phyloP scores from a whole-genome alignment of 1,140 invertebrate genomes.

The Drosophila ironensis region DNA sequence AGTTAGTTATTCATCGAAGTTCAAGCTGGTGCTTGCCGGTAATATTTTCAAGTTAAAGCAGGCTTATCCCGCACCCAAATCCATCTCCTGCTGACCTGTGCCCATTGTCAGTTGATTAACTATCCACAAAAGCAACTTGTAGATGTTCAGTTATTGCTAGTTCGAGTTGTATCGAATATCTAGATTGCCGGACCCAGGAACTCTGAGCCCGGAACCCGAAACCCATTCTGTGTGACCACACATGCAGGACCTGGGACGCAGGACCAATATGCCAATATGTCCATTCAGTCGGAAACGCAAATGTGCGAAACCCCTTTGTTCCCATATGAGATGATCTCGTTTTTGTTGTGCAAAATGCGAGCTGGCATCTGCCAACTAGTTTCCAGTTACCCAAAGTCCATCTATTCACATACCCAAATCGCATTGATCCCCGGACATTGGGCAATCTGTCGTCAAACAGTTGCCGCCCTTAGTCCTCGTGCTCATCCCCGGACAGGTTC shows the following conservation, averaged over 20 bases:
- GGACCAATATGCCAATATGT: constrained; percentile 19
- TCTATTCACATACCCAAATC: constrained; percentile 22
- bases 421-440: constrained; percentile 67
- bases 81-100: not conserved
- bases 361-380: constrained; percentile 40
- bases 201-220: constrained; percentile 5
- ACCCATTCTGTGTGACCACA: constrained; percentile 37
- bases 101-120: constrained; percentile 72
- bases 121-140: constrained; percentile 49
- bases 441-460: constrained; percentile 79
- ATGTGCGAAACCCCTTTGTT: constrained; percentile 74
- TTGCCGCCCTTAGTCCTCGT: constrained; percentile 63
- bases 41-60: constrained; percentile 79
- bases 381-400: constrained; percentile 15
- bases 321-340: constrained; percentile 68
- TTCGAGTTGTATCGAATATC: constrained; percentile 32
- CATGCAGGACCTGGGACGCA: constrained; percentile 19
- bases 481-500: constrained; percentile 24
- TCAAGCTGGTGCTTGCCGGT: constrained; percentile 33
- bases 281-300: constrained; percentile 66
- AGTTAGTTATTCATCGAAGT: constrained; percentile 55
- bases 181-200: constrained; percentile 17
- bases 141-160: constrained; percentile 63
- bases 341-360: constrained; percentile 54
- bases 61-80: constrained; percentile 57